Conservation (phyloP, 2,888 invertebrate species). For the Agriopis marginaria region DNA sequence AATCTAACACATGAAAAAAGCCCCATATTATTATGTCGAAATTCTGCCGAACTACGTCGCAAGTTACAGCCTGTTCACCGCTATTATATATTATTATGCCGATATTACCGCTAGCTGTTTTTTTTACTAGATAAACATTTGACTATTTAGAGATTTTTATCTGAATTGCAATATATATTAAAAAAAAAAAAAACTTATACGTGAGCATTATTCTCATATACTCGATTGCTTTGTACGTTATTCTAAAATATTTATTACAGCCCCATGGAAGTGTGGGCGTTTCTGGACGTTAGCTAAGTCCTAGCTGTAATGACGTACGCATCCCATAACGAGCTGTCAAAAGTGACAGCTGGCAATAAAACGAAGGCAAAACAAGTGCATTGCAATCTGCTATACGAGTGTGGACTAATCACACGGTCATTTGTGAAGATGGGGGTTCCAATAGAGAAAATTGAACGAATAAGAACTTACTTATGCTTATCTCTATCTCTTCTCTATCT, state of each 20-base stretch:
- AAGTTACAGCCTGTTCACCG: no score
- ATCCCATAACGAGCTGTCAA: constrained; percentile 64
- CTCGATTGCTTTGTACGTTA: neutral
- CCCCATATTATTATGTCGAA: no score
- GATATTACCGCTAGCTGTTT: no score
- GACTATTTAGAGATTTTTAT: no score
- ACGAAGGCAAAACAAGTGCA: constrained; percentile 57
- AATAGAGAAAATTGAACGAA: neutral
- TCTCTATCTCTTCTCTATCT: no score
- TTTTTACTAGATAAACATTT: no score
- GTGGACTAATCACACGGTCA: constrained; percentile 34
- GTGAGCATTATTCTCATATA: neutral
- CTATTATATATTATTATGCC: no score
- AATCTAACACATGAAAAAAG: no score
- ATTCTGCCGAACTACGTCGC: no score
- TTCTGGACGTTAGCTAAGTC: constrained; percentile 45
- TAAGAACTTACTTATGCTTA: no score
- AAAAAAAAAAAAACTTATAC: no score
- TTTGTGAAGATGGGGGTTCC: constrained; percentile 24
- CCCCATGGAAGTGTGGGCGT: constrained; percentile 52
- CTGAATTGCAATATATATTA: no score
- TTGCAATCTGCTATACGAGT: constrained; percentile 53
- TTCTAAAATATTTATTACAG: constrained; percentile 10
- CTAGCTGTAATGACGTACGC: constrained; percentile 47
- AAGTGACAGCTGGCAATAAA: constrained; percentile 61